These are phyloP conservation scores for Paramormyrops kingsleyae DNA, from an alignment of 2,113 vertebrate species.

Conservation along the genomic window DNA sequence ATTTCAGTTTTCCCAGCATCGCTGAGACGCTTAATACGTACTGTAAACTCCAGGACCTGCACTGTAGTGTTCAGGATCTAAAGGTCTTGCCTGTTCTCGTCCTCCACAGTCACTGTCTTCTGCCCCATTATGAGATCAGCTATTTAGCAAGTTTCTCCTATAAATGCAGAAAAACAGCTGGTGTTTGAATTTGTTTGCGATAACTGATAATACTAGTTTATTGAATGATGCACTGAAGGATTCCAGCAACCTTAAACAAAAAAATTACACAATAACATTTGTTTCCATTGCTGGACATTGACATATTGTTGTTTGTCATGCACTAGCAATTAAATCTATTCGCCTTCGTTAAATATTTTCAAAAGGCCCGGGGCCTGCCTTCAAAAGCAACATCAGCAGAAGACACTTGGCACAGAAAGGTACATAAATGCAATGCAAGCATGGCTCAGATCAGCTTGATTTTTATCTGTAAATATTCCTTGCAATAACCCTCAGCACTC, in stretches of 20 bases:
- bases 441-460: neutral
- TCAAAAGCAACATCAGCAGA: neutral
- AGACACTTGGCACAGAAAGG: neutral
- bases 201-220: neutral
- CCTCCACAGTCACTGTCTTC: neutral
- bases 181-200: neutral
- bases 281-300: neutral
- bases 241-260: neutral
- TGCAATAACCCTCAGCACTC: neutral
- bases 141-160: neutral
- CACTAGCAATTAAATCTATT: neutral
- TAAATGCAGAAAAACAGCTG: neutral
- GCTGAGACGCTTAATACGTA: too few relatives aligned
- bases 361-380: neutral
- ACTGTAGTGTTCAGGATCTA: neutral
- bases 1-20: neutral
- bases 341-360: neutral
- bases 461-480: conserved; percentile 2
- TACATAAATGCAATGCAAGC: neutral
- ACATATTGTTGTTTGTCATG: neutral
- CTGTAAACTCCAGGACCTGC: neutral
- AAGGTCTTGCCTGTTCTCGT: neutral
- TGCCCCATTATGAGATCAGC: neutral
- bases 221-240: neutral
- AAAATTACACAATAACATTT: neutral